Evolutionary conservation across 2,888 invertebrate species (phyloP), one percentile per base, ranked within the genome.

Genomic region (Chrysodeixis includens): DNA sequence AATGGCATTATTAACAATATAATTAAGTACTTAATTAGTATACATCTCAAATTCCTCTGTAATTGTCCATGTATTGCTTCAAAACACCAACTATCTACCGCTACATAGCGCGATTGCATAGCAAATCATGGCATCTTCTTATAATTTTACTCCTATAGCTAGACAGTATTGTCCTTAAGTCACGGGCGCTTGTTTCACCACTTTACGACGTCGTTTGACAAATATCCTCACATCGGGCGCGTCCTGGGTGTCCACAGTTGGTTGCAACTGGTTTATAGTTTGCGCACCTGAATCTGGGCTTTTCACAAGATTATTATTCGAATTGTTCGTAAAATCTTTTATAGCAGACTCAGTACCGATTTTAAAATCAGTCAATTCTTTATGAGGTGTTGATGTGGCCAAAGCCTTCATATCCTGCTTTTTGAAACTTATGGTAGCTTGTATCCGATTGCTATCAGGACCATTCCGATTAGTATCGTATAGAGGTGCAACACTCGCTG

Each of bases 211-310:
- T 77, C 93, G 87, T 76, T 84, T 91, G 10, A 92, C 87, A 76
- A 92, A 89, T 85, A 94, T 91, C 79, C 92, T 90, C 5, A 94
- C 86, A 79, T 94, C 94, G 20, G 94, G 94, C 62, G 82, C 86
- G 69, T 93, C 92, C 72, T 81, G 81, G 3, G 76, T 64, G 40
- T 78, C 81, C 56, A 72, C 54, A 30, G 78, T 76, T 44, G 63
- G 81, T 30, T 79, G 75, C 4, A 79, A 78, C 60, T 74, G 72
- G 44, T 84, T 76, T 14, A 72, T 66, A 46, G 60, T 65, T 52
- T 59, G 35, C 30, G 54, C 59, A 52, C 63, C 32, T 51, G 71
- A 76, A 26, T 73, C 68, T 32, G 60, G 54, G 55, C 68, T 76
- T 16, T 40, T 66, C 6, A 62, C 52, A 0, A 66, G 65, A 49